phyloP scores from a whole-genome alignment of 2,888 invertebrate genomes.

The Rotaria macrura region DNA sequence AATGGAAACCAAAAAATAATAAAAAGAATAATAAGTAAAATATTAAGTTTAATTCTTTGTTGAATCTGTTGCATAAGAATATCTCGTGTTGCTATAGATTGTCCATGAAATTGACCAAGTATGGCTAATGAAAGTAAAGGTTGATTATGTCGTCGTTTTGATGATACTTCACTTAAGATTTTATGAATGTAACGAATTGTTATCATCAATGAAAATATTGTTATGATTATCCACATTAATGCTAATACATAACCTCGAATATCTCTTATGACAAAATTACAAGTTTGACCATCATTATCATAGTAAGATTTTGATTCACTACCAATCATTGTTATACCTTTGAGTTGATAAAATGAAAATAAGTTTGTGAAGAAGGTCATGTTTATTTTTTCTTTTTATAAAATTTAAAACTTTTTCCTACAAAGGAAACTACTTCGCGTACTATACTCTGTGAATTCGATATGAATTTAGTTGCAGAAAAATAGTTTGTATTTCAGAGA shows the following conservation, averaged over 20 bases:
- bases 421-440: no score
- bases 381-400: no score
- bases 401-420: no score
- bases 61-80: slow-evolving; percentile 1
- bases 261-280: slow-evolving; percentile 2
- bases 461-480: no score
- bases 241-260: neutral
- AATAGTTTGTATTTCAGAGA: no score
- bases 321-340: slow-evolving; percentile 9
- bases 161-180: neutral
- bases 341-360: no score
- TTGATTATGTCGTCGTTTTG: neutral
- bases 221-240: slow-evolving; percentile 17
- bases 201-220: neutral
- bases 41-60: neutral
- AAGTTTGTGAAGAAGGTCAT: no score
- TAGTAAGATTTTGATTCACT: neutral
- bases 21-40: neutral
- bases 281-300: neutral
- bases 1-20: slow-evolving; percentile 21
- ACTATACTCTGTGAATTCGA: no score
- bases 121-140: slow-evolving; percentile 6
- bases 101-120: neutral
- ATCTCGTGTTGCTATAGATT: neutral
- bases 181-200: neutral